These are phyloP conservation scores for Meloe dianella DNA, from an alignment of 2,888 invertebrate genomes.

Conservation along the genomic window DNA sequence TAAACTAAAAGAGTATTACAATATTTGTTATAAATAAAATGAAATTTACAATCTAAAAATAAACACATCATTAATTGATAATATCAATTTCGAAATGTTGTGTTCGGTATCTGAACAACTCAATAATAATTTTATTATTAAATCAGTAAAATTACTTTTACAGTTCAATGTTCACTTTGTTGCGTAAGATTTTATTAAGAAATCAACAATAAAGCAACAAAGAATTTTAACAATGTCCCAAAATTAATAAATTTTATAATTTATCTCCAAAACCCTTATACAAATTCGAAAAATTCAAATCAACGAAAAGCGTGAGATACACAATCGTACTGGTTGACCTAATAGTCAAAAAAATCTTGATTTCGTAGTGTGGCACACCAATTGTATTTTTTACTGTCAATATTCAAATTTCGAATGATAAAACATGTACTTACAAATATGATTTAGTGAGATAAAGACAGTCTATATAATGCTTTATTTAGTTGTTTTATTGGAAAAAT, in stretches of 20 bases:
- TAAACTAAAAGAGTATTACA: background rate
- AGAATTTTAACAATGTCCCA: background rate
- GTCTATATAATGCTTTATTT: conserved; percentile 17
- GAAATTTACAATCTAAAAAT: background rate
- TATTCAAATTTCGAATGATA: background rate
- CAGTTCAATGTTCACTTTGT: background rate
- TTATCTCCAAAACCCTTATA: no score
- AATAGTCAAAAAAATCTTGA: no score
- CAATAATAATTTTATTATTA: background rate
- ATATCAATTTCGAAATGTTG: background rate
- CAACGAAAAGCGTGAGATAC: no score
- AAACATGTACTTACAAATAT: background rate
- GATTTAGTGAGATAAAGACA: conserved; percentile 4
- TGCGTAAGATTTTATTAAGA: background rate
- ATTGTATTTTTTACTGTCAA: no score
- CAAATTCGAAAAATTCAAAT: no score
- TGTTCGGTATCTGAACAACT: background rate
- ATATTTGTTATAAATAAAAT: background rate
- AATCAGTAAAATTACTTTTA: background rate
- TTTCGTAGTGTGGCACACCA: no score
- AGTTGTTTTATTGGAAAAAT: conserved; percentile 23
- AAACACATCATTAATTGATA: background rate
- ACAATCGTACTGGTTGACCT: no score
- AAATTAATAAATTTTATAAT: no score
- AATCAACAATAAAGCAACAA: background rate